Base-by-base conservation (phyloP, 2,888 invertebrate species). In the Eupithecia subfuscata region DNA sequence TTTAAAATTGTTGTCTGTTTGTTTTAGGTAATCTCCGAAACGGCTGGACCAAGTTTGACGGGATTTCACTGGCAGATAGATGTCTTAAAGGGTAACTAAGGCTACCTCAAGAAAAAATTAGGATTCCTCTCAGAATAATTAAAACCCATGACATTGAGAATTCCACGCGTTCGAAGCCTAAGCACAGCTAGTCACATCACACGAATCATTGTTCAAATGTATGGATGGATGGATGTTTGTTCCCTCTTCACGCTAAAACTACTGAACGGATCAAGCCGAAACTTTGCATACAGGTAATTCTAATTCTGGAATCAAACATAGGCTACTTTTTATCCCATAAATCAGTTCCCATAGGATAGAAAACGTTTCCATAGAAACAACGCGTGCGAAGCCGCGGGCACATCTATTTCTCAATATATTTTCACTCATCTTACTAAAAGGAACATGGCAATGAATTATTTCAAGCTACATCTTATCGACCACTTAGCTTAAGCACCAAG, bases 401-500 rank as follows among this genome's bases (percentile, higher is more conserved):
- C 4, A 37, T 7, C 7, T 5, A 3, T 5, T 56, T 12, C 56
- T 12, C 56, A 22, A 22, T 22, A 52, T 52, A 60, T 25, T 60
- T 14, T 25, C 25, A 60, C 60, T 14, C 4, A 25, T 25, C 1
- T 25, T 25, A 11, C 56, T 22, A 25, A 18, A 67, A 18, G 37
- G n/a, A 67, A 67, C 34, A 18, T 40, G 11, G 12, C 65, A 37
- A 37, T 37, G 4, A 67, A 40, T 67, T 37, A 40, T 37, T 40
- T 67, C 9, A 4, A 40, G 37, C 65, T 4, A 37, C 56, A 56
- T 56, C 22, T 70, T 68, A 68, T 37, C 56, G 37, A 40, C 70
- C 43, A 68, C 68, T 71, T 63, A 71, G 9, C 1, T 25, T 25
- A 63, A 25, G 40, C 65, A 67, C 37, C 65, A 11, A 65, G 70